Base-by-base conservation (phyloP, 1,140 invertebrate species). In the Kradibia gibbosae region DNA sequence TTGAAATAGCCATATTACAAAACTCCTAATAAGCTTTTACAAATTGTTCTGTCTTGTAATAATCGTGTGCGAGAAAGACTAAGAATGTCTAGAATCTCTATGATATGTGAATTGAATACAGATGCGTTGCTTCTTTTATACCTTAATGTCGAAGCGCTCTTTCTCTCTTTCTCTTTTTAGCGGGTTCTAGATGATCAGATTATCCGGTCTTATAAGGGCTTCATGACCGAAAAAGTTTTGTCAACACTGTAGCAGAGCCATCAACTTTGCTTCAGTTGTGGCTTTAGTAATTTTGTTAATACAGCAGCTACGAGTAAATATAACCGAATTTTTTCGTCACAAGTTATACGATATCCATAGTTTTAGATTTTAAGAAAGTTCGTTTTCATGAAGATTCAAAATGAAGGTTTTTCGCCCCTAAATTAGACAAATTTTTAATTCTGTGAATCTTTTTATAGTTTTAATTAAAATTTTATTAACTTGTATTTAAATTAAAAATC, bases 171-270 rank as follows among this genome's bases (percentile, higher is more conserved):
- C 10, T 45, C 42, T 70, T 70, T 70, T 42, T 45, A 45, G 7
- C 39, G 4, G 39, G 42, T 71, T 82, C 50, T 70, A 84, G 84
- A 86, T 88, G 85, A 89, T 89, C 85, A 82, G 87, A 87, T 88
- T 87, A 88, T 84, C 85, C 80, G 84, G 86, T 86, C 85, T 88
- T 88, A 86, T 81, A 86, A 78, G 84, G 83, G 84, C 83, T 86
- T 85, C 83, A 11, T 50, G 28, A 82, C 62, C 48, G 88, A 8
- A 85, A 86, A 89, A 88, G 85, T 89, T 89, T 88, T 82, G 86
- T 86, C 86, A 67, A 36, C 45, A 31, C 74, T 42, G 62, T 36
- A 28, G 42, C 36, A 48, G 42, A 31, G 2, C 71, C 25, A 53
- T 53, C 76, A 67, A 78, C 76, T 78, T 78, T 70, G 1, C 57